Conservation (phyloP, 2,113 vertebrate species). For the Anhinga rufa region DNA sequence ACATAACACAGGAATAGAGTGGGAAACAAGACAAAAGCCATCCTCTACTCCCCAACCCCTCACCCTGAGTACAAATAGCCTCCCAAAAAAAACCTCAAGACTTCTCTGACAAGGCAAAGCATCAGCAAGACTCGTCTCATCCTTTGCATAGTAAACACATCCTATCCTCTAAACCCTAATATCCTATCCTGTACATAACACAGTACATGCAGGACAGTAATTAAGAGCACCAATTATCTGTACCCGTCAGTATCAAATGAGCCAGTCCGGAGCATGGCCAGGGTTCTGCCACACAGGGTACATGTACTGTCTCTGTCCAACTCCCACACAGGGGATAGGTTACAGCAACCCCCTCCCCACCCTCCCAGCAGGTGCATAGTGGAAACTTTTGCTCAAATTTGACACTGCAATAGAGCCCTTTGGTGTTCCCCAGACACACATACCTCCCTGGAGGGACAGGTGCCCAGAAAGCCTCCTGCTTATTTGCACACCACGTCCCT, state of each 20-base stretch:
- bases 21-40: background rate
- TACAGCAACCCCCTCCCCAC: background rate
- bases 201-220: too few species aligned
- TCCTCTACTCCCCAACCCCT: background rate
- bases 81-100: background rate
- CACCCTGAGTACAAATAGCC: background rate
- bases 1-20: rapidly evolving
- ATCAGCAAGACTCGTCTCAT: background rate
- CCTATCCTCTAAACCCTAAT: background rate
- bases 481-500: background rate
- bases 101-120: background rate
- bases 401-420: background rate
- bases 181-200: background rate
- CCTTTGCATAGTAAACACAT: background rate
- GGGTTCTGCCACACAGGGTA: too few species aligned
- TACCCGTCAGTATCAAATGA: background rate
- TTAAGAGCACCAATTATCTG: background rate
- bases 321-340: too few species aligned
- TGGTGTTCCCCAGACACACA: background rate
- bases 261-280: background rate
- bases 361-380: background rate
- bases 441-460: background rate
- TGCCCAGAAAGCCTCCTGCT: background rate
- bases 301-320: rapidly evolving
- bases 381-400: background rate